Evolutionary conservation across 2,113 vertebrate species (phyloP), one percentile per base, ranked within the genome.

Genomic region (Trinectes maculatus): DNA sequence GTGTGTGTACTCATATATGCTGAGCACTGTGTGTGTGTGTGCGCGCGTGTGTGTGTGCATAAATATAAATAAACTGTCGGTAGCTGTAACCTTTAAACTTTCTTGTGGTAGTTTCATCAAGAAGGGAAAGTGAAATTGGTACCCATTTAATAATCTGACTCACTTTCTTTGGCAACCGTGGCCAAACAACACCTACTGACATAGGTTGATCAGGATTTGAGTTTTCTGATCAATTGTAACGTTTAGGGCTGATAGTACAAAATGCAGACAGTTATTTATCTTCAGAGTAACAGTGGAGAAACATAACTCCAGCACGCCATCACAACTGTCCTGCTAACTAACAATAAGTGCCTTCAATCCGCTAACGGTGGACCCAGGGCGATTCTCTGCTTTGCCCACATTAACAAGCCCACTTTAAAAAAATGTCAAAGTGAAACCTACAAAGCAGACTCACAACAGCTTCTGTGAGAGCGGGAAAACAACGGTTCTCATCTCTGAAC

Each of bases 231-330:
- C 10, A n/a, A 18, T 15, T 19, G 6, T 36, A 15, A 8, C 16
- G 5, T 24, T 10, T n/a, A 31, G 5, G 11, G 9, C 37, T 49
- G 5, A 21, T 12, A 1, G 8, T 48, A 9, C 69, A 69, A 10
- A 42, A 16, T 57, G 3, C 8, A 33, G 4, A 26, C n/a, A 31
- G 10, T 57, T 28, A 36, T 53, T 22, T 22, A 26, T 24, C 56
- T 10, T 11, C 21, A 18, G 5, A 55, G 4, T 57, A 13, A 28
- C 3, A 6, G 11, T 49, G 34, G 33, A 12, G 29, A n/a, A 37
- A 54, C 18, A 9, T 2, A 29, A 11, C 34, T 43, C 18, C n/a
- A 21, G 37, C 51, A 65, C 43, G 49, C 63, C 63, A 52, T 6
- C 4, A 15, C n/a, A 47, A 12, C 2, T n/a, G 7, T 47, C 0